Conservation (phyloP, 1,140 invertebrate genomes). For the Lordiphosa mommai region DNA sequence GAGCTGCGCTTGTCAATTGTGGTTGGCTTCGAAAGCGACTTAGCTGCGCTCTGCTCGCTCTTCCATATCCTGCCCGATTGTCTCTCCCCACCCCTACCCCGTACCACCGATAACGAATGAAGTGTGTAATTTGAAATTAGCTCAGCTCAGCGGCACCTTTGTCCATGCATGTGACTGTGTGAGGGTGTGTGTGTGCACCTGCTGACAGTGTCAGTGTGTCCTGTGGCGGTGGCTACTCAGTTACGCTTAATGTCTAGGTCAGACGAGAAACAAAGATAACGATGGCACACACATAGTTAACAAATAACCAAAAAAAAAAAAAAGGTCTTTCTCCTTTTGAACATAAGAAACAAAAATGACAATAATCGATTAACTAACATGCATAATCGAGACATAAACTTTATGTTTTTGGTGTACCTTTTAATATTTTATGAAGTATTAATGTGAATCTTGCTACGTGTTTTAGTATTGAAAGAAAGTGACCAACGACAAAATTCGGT, state of each 20-base stretch:
- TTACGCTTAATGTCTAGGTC: slow-evolving; percentile 10
- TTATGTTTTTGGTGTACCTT: too few relatives aligned
- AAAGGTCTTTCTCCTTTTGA: too few relatives aligned
- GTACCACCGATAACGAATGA: slow-evolving; percentile 57
- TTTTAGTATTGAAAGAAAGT: too few relatives aligned
- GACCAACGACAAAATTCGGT: too few relatives aligned
- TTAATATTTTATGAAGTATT: too few relatives aligned
- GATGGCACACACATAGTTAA: too few relatives aligned
- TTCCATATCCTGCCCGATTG: not conserved
- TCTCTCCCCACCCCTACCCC: slow-evolving; percentile 29
- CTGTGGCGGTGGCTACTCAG: slow-evolving; percentile 10
- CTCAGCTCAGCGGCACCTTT: slow-evolving; percentile 71
- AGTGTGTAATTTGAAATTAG: slow-evolving; percentile 76
- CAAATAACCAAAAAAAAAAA: too few relatives aligned
- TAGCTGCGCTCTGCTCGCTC: slow-evolving; percentile 37
- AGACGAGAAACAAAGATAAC: slow-evolving; percentile 9
- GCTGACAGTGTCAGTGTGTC: slow-evolving; percentile 41
- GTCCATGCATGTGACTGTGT: slow-evolving; percentile 3
- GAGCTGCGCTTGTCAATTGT: slow-evolving; percentile 64
- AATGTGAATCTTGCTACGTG: too few relatives aligned
- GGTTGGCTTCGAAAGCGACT: slow-evolving; percentile 63
- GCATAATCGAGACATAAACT: too few relatives aligned
- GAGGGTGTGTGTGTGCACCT: slow-evolving; percentile 32
- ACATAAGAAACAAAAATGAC: too few relatives aligned
- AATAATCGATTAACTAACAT: too few relatives aligned